Conservation (phyloP, 2,797 vertebrate genomes). For the Myotis findleyi region DNA sequence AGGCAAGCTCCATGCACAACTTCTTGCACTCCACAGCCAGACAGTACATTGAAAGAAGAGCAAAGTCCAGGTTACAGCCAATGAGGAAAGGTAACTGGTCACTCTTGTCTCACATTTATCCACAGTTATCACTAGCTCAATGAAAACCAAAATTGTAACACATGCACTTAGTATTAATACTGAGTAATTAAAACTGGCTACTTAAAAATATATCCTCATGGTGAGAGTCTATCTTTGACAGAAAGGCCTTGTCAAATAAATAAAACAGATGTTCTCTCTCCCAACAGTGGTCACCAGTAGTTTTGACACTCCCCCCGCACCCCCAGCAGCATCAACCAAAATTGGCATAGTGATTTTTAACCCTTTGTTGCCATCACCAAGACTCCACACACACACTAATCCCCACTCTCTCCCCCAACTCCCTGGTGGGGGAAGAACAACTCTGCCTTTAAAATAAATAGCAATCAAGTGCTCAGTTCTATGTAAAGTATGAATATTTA, state of each 20-base stretch:
- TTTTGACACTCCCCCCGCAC: background rate
- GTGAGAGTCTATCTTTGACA: conserved; percentile 43
- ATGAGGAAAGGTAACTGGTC: conserved; percentile 58
- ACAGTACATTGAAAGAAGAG: conserved; percentile 8
- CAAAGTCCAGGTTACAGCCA: conserved; percentile 49
- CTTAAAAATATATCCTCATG: conserved; percentile 46
- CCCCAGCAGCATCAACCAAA: conserved; percentile 56
- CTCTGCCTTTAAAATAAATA: conserved; percentile 83
- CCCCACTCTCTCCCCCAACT: background rate
- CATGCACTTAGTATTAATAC: conserved; percentile 78
- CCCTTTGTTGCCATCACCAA: conserved; percentile 46
- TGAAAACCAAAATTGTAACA: conserved; percentile 75
- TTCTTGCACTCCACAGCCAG: conserved; percentile 17
- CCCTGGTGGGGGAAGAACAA: background rate
- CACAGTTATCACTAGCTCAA: conserved; percentile 72
- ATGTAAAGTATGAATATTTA: conserved; percentile 87
- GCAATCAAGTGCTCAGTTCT: conserved; percentile 85
- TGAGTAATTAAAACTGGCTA: conserved; percentile 71
- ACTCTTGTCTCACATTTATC: conserved; percentile 52
- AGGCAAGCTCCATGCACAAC: conserved; percentile 31
- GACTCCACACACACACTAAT: conserved; percentile 25
- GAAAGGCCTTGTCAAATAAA: conserved; percentile 57
- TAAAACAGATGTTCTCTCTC: conserved; percentile 50
- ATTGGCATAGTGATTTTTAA: conserved; percentile 33
- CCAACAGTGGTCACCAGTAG: conserved; percentile 53